phyloP scores from a whole-genome alignment of 2,797 vertebrate species.

The Naso thynnoides region DNA sequence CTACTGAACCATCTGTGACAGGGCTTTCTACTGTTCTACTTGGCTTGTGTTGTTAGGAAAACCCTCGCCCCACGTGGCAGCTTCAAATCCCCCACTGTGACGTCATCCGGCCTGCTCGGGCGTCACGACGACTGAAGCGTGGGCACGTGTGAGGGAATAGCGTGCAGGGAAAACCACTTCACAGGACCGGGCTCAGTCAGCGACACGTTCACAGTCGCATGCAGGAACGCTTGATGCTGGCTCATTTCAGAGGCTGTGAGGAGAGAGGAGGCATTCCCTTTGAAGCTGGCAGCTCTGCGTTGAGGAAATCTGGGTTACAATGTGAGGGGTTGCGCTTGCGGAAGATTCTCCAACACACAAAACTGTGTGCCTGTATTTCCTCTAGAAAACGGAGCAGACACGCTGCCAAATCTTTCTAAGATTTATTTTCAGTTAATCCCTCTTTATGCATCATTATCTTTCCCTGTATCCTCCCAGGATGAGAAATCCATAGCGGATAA shows the following conservation, averaged over 20 bases:
- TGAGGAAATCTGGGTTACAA: constrained; percentile 66
- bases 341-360: constrained; percentile 32
- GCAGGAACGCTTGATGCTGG: constrained; percentile 14
- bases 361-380: constrained; percentile 1
- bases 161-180: constrained; percentile 49
- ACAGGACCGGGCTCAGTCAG: constrained; percentile 52
- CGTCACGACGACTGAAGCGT: constrained; percentile 9
- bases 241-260: constrained; percentile 48
- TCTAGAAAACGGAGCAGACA: constrained; percentile 1
- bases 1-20: constrained; percentile 7
- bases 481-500: neutral
- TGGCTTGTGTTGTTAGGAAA: constrained; percentile 39
- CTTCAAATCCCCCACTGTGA: constrained; percentile 49
- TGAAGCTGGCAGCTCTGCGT: constrained; percentile 62
- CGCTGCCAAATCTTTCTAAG: neutral
- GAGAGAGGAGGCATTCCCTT: constrained; percentile 69
- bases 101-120: constrained; percentile 30
- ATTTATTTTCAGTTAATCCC: constrained; percentile 1
- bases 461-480: neutral
- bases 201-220: constrained; percentile 4
- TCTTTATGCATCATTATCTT: constrained; percentile 11
- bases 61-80: constrained; percentile 14
- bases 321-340: constrained; percentile 23
- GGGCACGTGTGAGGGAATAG: neutral
- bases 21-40: constrained; percentile 16